These are phyloP conservation scores for Dione vanillae DNA, from an alignment of 2,888 invertebrate species.

Conservation along the genomic window DNA sequence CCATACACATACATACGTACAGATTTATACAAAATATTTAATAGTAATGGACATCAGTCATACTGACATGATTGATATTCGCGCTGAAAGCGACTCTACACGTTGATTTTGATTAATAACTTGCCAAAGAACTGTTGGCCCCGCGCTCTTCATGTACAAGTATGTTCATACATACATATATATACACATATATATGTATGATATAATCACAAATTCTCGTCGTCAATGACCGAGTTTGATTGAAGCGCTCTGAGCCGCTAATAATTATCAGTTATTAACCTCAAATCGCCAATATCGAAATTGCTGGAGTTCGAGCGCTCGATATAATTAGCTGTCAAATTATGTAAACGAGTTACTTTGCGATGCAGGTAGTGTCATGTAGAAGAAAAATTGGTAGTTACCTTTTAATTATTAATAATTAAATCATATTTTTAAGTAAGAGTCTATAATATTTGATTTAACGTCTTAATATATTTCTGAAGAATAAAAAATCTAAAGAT, in stretches of 20 bases:
- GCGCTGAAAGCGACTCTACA: neutral
- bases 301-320: conserved; percentile 26
- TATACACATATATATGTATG: neutral
- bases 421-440: too few relatives aligned
- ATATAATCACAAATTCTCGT: neutral
- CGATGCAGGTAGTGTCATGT: neutral
- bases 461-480: too few relatives aligned
- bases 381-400: neutral
- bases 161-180: neutral
- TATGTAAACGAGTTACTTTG: conserved; percentile 26
- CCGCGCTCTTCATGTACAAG: neutral
- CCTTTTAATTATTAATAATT: too few relatives aligned
- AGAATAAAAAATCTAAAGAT: too few relatives aligned
- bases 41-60: neutral
- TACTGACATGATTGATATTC: neutral
- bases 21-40: neutral
- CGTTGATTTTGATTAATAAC: conserved; percentile 4
- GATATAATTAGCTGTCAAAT: conserved; percentile 32
- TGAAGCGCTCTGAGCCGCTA: conserved; percentile 22
- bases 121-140: neutral
- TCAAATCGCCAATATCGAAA: conserved; percentile 33
- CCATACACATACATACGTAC: neutral
- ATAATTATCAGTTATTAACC: conserved; percentile 38
- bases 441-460: too few relatives aligned
- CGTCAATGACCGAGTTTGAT: conserved; percentile 12